Percentiles rank a stretch among this genome's conserved stretches.
These are phyloP conservation scores for Mongoloraphidia duomilia DNA, from an alignment of 2,888 invertebrate genomes.

Conservation along the genomic window DNA sequence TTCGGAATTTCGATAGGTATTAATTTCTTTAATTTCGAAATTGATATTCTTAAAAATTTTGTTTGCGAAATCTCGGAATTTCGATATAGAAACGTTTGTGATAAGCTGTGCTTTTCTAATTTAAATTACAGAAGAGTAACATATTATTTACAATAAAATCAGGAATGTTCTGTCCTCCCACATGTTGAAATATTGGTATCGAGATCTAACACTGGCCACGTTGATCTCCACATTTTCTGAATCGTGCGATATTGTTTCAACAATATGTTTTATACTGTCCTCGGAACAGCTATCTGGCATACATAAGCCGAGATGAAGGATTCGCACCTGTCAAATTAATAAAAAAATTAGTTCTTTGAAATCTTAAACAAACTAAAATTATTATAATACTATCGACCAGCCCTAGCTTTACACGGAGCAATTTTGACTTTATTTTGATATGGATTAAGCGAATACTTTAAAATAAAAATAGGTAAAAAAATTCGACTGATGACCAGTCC, in stretches of 20 bases:
- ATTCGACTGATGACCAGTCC: no score
- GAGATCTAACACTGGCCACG: conserved; percentile 52
- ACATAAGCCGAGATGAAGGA: conserved; percentile 61
- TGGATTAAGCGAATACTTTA: no score
- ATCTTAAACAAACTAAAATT: neutral
- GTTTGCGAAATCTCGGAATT: no score
- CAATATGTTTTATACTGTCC: conserved; percentile 42
- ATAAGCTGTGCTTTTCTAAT: no score
- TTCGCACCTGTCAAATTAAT: conserved; percentile 40
- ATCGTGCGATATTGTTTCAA: conserved; percentile 36
- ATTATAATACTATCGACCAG: neutral
- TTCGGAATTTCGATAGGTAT: no score
- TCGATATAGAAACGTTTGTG: no score
- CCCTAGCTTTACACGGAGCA: no score
- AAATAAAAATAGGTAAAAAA: no score
- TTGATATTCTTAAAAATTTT: no score
- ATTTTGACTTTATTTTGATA: no score
- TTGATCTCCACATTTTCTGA: conserved; percentile 34
- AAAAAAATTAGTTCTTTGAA: neutral
- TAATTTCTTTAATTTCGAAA: no score
- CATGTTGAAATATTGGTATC: conserved; percentile 47
- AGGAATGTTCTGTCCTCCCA: conserved; percentile 56
- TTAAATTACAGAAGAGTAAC: no score
- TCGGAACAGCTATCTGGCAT: conserved; percentile 54
- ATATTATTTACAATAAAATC: conserved; percentile 46